Evolutionary conservation across 2,888 invertebrate species (phyloP).

Genomic region (Dryobota labecula): DNA sequence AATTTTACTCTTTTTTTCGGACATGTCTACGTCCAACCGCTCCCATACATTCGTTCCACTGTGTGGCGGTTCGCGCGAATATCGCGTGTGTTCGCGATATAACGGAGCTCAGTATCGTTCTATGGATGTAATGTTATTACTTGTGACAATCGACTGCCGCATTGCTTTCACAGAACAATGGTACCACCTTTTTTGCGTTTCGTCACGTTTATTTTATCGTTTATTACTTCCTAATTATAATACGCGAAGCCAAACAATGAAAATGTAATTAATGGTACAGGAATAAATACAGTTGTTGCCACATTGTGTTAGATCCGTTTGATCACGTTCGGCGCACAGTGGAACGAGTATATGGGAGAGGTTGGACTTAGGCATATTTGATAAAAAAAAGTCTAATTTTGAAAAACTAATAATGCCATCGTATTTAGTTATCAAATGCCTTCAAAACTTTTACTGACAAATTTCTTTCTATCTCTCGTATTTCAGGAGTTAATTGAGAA

Average conservation of each 20-base stretch:
- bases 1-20: too few relatives aligned
- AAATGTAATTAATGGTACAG: constrained; percentile 42
- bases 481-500: too few relatives aligned
- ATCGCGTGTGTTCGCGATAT: constrained; percentile 79
- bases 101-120: constrained; percentile 71
- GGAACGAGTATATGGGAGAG: too few relatives aligned
- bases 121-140: constrained; percentile 63
- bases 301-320: constrained; percentile 49
- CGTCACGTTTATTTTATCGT: constrained; percentile 54
- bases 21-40: too few relatives aligned
- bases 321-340: constrained; percentile 65
- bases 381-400: too few relatives aligned
- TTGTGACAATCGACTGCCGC: constrained; percentile 60
- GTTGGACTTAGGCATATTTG: too few relatives aligned
- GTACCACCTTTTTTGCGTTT: constrained; percentile 53
- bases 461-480: too few relatives aligned
- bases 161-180: constrained; percentile 68
- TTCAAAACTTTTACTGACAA: too few relatives aligned
- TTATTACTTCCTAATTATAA: constrained; percentile 59
- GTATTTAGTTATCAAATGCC: too few relatives aligned
- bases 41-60: too few relatives aligned
- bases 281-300: constrained; percentile 53
- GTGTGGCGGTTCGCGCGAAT: constrained; percentile 69
- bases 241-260: constrained; percentile 56
- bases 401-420: too few relatives aligned